Base-by-base conservation (phyloP, 2,888 invertebrate species). In the Acronicta psi region DNA sequence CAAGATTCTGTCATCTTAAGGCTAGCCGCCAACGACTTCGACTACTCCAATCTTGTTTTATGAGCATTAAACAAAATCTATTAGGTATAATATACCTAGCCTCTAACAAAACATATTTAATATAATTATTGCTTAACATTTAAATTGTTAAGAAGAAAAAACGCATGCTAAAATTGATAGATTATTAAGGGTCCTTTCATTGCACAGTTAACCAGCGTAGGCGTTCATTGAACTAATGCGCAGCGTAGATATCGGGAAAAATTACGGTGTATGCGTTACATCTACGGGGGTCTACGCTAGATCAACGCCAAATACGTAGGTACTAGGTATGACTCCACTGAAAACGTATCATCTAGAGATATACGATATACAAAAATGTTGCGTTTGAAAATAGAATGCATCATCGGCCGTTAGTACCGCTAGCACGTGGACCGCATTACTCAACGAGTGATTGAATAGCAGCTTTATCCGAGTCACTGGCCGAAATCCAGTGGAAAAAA, bases 401-500 rank as follows among this genome's bases (percentile, higher is more conserved):
- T 67, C 40, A 56, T 56, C 20, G 45, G 36, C 50, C 23, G 36
- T 63, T 59, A 46, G 47, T 55, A 51, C 25, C 16, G 23, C 47
- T 17, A 51, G 58, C 68, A 72, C 73, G 71, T 77, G 75, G 65
- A 49, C 43, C 45, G 42, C 41, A 68, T 67, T 69, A 65, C 54
- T 67, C 61, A 66, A 37, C 55, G 65, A 68, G 59, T 70, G 60
- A 68, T 67, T 69, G 62, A 61, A 60, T 53, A 58, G 38, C 14
- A 46, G 49, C 44, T 69, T 63, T 67, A 71, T 58, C 45, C 47
- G 53, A 65, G 67, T 60, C 60, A 60, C 52, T 73, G 74, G 71
- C 66, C 74, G 69, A 84, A 84, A 83, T 81, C 78, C 79, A 76
- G 75, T 77, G 70, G 75, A 71, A 65, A 73, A n/a, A 91, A 90